Evolutionary conservation across 2,888 invertebrate species (phyloP).

Genomic region (Eudasyphora cyanicolor): DNA sequence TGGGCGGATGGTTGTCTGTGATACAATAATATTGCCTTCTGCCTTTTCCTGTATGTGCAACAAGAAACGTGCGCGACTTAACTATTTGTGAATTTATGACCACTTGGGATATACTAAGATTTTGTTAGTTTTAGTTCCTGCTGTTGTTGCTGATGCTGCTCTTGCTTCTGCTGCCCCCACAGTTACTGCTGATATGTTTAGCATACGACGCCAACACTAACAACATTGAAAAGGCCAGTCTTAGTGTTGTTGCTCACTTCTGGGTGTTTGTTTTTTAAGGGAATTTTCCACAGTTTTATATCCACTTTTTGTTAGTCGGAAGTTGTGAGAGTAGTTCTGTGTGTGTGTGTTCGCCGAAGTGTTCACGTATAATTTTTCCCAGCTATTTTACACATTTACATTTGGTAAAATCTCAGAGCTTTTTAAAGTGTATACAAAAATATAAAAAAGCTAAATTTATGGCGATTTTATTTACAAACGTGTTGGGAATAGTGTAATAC

Average conservation of each 20-base stretch:
- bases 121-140: too few species aligned
- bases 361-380: constrained; percentile 39
- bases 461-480: constrained; percentile 78
- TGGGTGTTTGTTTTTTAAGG: not conserved
- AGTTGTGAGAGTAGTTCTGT: not conserved
- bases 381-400: constrained; percentile 40
- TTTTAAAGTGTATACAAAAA: constrained; percentile 68
- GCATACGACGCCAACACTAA: constrained; percentile 46
- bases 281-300: constrained; percentile 36
- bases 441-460: constrained; percentile 74
- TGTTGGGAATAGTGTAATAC: constrained; percentile 64
- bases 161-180: too few species aligned
- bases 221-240: not conserved
- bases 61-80: constrained; percentile 68
- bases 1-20: too few species aligned
- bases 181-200: constrained; percentile 65
- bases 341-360: constrained; percentile 21
- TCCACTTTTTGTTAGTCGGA: constrained; percentile 5
- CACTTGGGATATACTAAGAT: constrained; percentile 72
- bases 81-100: constrained; percentile 75
- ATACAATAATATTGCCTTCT: too few species aligned
- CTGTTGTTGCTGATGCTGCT: not conserved
- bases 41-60: constrained; percentile 2
- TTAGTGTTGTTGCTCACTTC: constrained; percentile 29
- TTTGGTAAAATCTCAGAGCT: constrained; percentile 62